A percentile compares a stretch with the other conserved stretches of the same genome.
Conservation (phyloP, 2,797 vertebrate species). For the Scolopax bukidnonensis region DNA sequence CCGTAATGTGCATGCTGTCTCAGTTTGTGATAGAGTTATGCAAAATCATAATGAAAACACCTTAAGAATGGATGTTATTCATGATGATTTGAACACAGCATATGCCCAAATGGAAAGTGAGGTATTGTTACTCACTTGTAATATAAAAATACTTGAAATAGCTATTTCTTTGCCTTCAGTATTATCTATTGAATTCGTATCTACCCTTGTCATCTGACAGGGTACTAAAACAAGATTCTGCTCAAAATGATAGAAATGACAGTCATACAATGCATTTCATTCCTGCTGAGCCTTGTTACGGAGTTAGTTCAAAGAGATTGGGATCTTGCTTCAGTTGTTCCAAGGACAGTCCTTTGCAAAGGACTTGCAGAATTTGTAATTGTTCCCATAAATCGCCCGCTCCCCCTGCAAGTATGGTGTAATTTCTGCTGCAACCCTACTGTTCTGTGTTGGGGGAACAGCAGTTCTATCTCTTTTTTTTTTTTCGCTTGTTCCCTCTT, state of each 20-base stretch:
- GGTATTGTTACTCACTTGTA: background rate
- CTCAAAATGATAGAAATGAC: conserved; percentile 37
- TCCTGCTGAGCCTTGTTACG: background rate
- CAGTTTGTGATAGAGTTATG: background rate
- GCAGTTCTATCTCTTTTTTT: background rate
- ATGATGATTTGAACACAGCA: background rate
- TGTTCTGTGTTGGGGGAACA: background rate
- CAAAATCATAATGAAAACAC: conserved; percentile 29
- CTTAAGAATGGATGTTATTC: background rate
- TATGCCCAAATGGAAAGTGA: conserved; percentile 9
- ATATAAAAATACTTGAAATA: conserved; percentile 41
- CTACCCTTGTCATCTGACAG: conserved; percentile 67
- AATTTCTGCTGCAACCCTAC: background rate
- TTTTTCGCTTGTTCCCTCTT: background rate
- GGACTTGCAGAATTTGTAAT: background rate
- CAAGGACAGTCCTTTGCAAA: conserved; percentile 27
- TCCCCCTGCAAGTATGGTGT: background rate
- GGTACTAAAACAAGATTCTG: conserved; percentile 62
- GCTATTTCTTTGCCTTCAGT: conserved; percentile 37
- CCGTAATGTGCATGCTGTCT: background rate
- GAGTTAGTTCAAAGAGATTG: conserved; percentile 1
- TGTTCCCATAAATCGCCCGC: background rate
- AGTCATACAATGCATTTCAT: conserved; percentile 32
- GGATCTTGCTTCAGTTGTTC: conserved; percentile 8
- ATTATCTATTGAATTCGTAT: conserved; percentile 61